Evolutionary conservation across 2,113 vertebrate genomes (phyloP), one percentile per base, ranked within the genome.

Genomic region (Archilochus colubris): DNA sequence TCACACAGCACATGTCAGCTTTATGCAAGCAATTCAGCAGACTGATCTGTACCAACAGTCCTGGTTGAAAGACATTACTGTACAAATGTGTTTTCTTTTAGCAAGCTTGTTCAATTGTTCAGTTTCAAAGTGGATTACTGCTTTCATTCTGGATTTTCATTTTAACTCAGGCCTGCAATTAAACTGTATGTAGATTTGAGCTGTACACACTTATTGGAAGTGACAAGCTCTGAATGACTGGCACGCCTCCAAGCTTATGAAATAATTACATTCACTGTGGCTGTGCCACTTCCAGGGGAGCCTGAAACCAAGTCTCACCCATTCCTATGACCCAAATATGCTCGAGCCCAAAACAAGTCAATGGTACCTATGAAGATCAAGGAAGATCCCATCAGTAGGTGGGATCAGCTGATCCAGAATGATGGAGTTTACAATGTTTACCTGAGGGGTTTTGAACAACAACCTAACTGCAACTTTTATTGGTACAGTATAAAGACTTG

Each of bases 221-320:
- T 33, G 43, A 44, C 66, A 95, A 81, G 64, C 33, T 92, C 28
- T 44, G 59, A 95, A 95, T 3, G 10, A 63, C 5, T 84, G 91
- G 77, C 87, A 38, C n/a, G 46, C 17, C 67, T 95, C 82, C 94
- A 95, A 53, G 28, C 28, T 36, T 89, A 46, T 46, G 48, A 62
- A 95, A 84, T 38, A 95, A 58, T 88, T 70, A 57, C 0, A 1
- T 28, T 92, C 43, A 86, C 69, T 80, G 38, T 8, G 16, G 69
- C 86, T 53, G 74, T 90, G 43, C 91, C 95, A 93, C 61, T 91
- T 62, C 69, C 91, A 96, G 82, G 80, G 57, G 69, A 51, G n/a
- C 51, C 79, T 96, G 77, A 89, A 96, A 54, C 54, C n/a, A 89
- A 93, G 76, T 64, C 57, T 89, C 78, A 76, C 63, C 72, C 63